Base-by-base conservation (phyloP, 2,113 vertebrate species). In the Tupaia chinensis region DNA sequence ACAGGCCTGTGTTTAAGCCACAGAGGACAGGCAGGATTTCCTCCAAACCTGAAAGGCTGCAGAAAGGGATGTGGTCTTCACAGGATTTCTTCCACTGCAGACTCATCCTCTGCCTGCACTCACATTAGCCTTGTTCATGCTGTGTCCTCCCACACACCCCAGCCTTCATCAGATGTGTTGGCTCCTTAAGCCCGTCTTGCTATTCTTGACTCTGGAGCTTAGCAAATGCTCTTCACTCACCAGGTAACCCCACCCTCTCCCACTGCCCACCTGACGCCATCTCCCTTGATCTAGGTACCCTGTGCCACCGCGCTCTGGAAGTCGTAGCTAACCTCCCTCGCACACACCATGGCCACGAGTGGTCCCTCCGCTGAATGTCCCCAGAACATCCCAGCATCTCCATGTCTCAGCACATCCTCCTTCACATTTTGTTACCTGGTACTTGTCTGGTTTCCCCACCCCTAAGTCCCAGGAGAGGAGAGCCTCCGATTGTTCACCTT, bases 321-420 rank as follows among this genome's bases (percentile, higher is more conserved):
- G 68, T 60, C 15, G 68, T 89, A 22, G 54, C 61, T 44, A 74
- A 61, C 13, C 17, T 3, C 22, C 5, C 10, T 20, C 44, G 13
- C 63, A 29, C 1, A 25, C 14, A 17, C 22, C n/a, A 32, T 3
- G 29, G 13, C 69, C 65, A 4, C 3, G 34, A 32, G 27, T 25
- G 53, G 8, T 1, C 0, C 8, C 56, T 74, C 22, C n/a, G 7
- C 32, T 69, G 10, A 1, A 13, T 1, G 3, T 73, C 60, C 22
- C 23, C 17, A 66, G 7, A 56, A 2, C 23, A 20, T 56, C 10
- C 56, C 2, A 29, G 53, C 20, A 86, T 44, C 25, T 69, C 19
- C 10, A 0, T 16, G 4, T 79, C 82, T 68, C 63, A 34, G 1
- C 63, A 78, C 15, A 4, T n/a, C 60, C 19, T 22, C 77, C 20